A percentile compares a stretch with the other conserved stretches of the same genome.
Conservation (phyloP, 2,888 invertebrate genomes). For the Barypeithes pellucidus region DNA sequence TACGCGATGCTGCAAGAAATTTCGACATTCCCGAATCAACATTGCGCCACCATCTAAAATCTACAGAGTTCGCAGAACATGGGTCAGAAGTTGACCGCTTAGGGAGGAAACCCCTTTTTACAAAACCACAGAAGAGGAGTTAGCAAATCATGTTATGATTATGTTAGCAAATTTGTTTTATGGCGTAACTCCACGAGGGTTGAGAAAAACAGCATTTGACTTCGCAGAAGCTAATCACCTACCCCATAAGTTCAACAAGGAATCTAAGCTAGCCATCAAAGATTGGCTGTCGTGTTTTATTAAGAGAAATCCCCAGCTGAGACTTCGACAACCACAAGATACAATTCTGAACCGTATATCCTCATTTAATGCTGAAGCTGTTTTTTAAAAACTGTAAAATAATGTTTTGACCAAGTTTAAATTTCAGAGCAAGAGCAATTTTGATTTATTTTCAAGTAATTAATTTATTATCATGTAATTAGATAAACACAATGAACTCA, state of each 20-base stretch:
- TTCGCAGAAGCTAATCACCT: slow-evolving; percentile 37
- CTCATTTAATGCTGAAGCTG: slow-evolving; percentile 46
- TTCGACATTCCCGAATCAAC: slow-evolving; percentile 44
- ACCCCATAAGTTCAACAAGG: not conserved
- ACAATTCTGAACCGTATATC: slow-evolving; percentile 45
- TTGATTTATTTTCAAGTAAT: too few species aligned
- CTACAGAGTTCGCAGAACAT: slow-evolving; percentile 5
- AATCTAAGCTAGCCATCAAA: slow-evolving; percentile 14
- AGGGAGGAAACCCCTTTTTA: slow-evolving; percentile 39
- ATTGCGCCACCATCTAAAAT: slow-evolving; percentile 3
- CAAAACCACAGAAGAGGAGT: slow-evolving; percentile 43
- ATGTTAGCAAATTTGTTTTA: slow-evolving; percentile 41
- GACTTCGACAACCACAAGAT: slow-evolving; percentile 47
- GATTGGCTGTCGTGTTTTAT: slow-evolving; percentile 40
- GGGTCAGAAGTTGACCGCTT: slow-evolving; percentile 15
- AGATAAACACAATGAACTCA: too few species aligned
- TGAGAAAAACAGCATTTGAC: slow-evolving; percentile 42
- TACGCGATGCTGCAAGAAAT: slow-evolving; percentile 40
- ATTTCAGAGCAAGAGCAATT: slow-evolving; percentile 20
- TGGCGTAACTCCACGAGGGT: slow-evolving; percentile 39
- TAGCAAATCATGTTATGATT: slow-evolving; percentile 42
- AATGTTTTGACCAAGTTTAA: slow-evolving; percentile 4
- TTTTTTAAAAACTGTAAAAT: slow-evolving; percentile 26
- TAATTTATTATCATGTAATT: too few species aligned
- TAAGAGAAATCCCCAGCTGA: slow-evolving; percentile 36